These are phyloP conservation scores for Zygaena filipendulae DNA, from an alignment of 2,888 invertebrate species.

Conservation along the genomic window DNA sequence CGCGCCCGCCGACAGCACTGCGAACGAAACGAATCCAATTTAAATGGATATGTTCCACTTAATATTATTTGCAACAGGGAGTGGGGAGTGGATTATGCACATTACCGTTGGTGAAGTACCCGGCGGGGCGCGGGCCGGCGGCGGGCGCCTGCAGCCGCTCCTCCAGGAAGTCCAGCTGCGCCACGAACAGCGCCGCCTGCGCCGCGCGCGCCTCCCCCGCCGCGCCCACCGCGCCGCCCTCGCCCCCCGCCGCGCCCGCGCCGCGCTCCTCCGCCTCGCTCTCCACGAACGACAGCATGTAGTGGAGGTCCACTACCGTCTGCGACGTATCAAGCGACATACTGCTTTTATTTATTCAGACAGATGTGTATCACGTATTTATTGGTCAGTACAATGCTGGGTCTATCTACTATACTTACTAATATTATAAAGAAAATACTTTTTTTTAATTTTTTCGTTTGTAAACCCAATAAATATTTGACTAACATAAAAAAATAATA, in stretches of 20 bases:
- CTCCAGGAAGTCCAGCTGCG: conserved; percentile 65
- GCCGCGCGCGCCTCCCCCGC: conserved; percentile 53
- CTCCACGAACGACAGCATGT: conserved; percentile 64
- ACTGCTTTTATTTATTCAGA: neutral
- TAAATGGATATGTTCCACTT: neutral
- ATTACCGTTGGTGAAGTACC: conserved; percentile 42
- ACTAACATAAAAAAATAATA: too few species aligned
- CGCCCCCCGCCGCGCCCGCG: conserved; percentile 32
- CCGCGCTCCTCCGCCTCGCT: conserved; percentile 12
- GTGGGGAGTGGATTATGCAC: neutral
- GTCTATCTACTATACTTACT: too few species aligned
- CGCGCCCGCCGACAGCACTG: conserved; percentile 45
- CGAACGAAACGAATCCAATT: conserved; percentile 11
- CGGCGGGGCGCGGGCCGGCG: conserved; percentile 25
- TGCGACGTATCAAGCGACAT: conserved; percentile 19
- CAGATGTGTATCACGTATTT: too few species aligned
- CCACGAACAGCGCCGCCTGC: conserved; percentile 61
- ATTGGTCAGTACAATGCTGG: too few species aligned
- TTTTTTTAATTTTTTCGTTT: too few species aligned
- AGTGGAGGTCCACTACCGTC: conserved; percentile 67
- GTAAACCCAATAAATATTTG: too few species aligned
- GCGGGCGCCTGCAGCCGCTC: conserved; percentile 28
- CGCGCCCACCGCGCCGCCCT: conserved; percentile 28
- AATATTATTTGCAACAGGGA: neutral
- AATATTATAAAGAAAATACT: too few species aligned